Evolutionary conservation across 64 coral and sea anemone species (phyloP).

Genomic region (Actinia equina): DNA sequence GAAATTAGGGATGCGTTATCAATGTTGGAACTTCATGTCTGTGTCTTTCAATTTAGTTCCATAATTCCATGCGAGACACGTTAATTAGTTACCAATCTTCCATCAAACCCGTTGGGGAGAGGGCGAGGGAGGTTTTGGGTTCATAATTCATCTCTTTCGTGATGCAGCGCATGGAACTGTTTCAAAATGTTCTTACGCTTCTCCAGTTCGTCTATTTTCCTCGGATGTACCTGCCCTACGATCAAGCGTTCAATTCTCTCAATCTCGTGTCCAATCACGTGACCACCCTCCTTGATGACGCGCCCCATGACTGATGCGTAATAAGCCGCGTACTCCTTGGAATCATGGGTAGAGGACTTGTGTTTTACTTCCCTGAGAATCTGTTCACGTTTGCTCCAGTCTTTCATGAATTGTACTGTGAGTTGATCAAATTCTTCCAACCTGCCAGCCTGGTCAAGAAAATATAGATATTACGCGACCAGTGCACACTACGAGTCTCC

Average conservation of each 20-base stretch:
- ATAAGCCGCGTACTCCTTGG: constrained; percentile 58
- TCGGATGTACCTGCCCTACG: constrained; percentile 68
- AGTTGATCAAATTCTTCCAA: constrained; percentile 77
- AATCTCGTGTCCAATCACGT: constrained; percentile 55
- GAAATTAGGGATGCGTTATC: no score
- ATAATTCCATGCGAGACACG: not conserved
- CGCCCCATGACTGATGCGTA: constrained; percentile 75
- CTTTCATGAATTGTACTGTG: constrained; percentile 76
- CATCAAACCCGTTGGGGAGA: no score
- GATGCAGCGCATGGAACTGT: constrained; percentile 77
- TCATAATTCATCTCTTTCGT: constrained; percentile 92
- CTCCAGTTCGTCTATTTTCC: constrained; percentile 86
- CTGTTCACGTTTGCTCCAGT: constrained; percentile 51
- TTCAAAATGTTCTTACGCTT: constrained; percentile 90
- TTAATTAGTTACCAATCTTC: not conserved
- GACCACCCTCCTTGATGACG: constrained; percentile 61
- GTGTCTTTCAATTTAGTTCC: not conserved
- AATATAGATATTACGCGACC: not conserved
- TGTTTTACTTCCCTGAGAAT: constrained; percentile 52
- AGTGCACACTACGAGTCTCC: no score
- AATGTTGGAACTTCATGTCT: no score
- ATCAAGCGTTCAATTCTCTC: constrained; percentile 89
- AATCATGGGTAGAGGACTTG: constrained; percentile 34
- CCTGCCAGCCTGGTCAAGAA: constrained; percentile 63
- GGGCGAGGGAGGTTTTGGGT: not conserved